Base-by-base conservation (phyloP, 2,888 invertebrate genomes). In the Platycnemis pennipes region DNA sequence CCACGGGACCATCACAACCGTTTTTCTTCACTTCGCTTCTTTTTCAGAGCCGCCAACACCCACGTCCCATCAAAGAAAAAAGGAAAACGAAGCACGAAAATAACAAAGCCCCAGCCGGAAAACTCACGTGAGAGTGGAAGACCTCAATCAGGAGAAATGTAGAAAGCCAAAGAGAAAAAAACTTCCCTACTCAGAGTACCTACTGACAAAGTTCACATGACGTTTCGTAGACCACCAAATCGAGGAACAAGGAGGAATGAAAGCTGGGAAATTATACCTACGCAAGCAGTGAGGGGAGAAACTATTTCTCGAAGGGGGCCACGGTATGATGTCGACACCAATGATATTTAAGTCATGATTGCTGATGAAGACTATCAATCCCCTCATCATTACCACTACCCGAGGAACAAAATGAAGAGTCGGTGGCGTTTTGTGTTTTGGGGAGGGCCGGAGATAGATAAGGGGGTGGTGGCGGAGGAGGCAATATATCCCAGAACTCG, bases 271-370 rank as follows among this genome's bases (percentile, higher is more conserved):
- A 37, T 56, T 19, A 8, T 26, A 63, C 63, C 2, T 26, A 5
- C 7, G 63, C 7, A 26, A n/a, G 63, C 7, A 63, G 63, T n/a
- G 63, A 63, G 26, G 26, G 13, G 7, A 77, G 69, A 31, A 77
- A 22, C 7, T 63, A 77, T 13, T 16, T 13, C 77, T 77, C 77
- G 1, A 56, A 69, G 37, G 44, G 42, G 63, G 16, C 42, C 91
- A 8, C 37, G 4, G 8, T 16, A 16, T 1, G 37, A 77, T 2
- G 63, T 69, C 63, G 26, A n/a, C 13, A 37, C 26, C 91, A 44
- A 91, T 63, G 91, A 63, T 91, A 69, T 91, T 91, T 69, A 91
- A 91, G 91, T 44, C 63, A 46, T 44, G 87, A 46, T 44, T 26
- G 8, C 63, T 44, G 19, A 87, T 5, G 45, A 3, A 56, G 63